Evolutionary conservation across 2,888 invertebrate genomes (phyloP).

Genomic region (Drymonia ruficornis): DNA sequence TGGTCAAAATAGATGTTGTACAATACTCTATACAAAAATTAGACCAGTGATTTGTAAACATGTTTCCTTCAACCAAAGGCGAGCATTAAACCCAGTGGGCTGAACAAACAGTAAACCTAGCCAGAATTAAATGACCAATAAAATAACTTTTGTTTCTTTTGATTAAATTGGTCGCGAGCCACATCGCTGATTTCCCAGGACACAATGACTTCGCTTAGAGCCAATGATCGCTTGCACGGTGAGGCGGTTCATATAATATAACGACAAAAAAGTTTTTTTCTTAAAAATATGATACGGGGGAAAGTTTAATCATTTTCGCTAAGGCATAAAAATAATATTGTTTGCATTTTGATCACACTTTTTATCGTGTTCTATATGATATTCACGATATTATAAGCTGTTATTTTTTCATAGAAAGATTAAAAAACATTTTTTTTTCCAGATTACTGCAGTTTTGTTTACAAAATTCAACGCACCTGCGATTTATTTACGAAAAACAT

Average conservation of each 20-base stretch:
- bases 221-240: neutral
- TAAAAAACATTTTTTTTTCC: too few species aligned
- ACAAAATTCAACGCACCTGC: neutral
- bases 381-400: too few species aligned
- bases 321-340: neutral
- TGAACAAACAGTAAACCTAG: neutral
- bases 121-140: constrained; percentile 19
- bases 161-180: constrained; percentile 32
- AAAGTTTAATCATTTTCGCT: neutral
- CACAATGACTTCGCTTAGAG: constrained; percentile 7
- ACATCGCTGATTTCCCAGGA: constrained; percentile 33
- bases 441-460: too few species aligned
- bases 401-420: too few species aligned
- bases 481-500: neutral
- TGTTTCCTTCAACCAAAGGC: neutral
- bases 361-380: too few species aligned
- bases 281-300: neutral
- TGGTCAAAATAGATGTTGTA: too few species aligned
- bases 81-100: neutral
- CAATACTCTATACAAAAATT: too few species aligned
- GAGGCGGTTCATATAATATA: neutral
- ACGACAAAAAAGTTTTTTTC: neutral
- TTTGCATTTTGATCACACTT: neutral
- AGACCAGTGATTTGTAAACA: too few species aligned
- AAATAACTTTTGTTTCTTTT: constrained; percentile 23